Percentiles rank a stretch among this genome's conserved stretches.
Conservation (phyloP, 2,888 invertebrate species). For the Boloria selene region DNA sequence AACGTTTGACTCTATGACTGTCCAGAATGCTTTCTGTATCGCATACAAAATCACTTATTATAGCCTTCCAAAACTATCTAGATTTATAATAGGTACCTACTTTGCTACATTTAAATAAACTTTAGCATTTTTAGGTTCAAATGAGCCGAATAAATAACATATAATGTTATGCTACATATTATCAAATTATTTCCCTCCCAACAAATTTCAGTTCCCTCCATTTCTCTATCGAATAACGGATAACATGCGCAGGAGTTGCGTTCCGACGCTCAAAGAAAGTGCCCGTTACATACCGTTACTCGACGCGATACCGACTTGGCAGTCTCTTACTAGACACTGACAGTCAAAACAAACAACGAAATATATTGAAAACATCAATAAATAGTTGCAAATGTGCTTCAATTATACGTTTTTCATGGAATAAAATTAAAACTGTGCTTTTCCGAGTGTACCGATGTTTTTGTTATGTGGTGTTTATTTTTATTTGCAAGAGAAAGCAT, state of each 20-base stretch:
- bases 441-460: conserved; percentile 12
- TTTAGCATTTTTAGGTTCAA: too few relatives aligned
- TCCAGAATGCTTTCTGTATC: too few relatives aligned
- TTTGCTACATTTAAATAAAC: too few relatives aligned
- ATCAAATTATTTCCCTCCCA: background rate
- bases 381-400: conserved; percentile 9
- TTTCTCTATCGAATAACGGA: conserved; percentile 41
- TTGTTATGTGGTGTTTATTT: conserved; percentile 26
- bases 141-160: too few relatives aligned
- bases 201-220: conserved; percentile 25
- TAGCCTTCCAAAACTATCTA: too few relatives aligned
- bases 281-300: conserved; percentile 44
- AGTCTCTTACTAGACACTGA: conserved; percentile 19
- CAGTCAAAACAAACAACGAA: conserved; percentile 21
- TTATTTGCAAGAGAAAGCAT: conserved; percentile 38
- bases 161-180: too few relatives aligned
- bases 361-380: conserved; percentile 13
- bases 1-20: too few relatives aligned
- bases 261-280: conserved; percentile 60
- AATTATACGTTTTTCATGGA: conserved; percentile 14
- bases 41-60: too few relatives aligned
- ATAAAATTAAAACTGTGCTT: conserved; percentile 15
- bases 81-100: too few relatives aligned
- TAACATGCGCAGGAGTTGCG: conserved; percentile 58
- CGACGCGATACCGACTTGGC: conserved; percentile 31